Conservation (phyloP, 2,797 vertebrate species). For the Echiichthys vipera region DNA sequence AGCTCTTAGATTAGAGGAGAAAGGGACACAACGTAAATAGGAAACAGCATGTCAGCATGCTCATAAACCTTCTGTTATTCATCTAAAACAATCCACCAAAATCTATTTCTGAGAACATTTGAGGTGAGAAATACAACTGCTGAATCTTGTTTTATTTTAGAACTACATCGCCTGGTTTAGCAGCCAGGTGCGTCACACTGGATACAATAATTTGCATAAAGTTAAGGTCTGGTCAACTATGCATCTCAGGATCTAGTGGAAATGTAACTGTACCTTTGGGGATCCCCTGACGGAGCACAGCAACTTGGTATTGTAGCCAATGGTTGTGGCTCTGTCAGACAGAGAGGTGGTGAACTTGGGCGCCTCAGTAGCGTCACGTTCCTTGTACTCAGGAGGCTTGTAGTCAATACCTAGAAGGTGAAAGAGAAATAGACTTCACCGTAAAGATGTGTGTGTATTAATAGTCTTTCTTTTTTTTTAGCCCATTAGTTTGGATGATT, state of each 20-base stretch:
- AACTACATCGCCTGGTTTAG: too few species aligned
- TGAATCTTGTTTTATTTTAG: too few species aligned
- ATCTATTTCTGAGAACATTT: too few species aligned
- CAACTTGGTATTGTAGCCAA: constrained; percentile 94
- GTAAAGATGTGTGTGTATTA: too few species aligned
- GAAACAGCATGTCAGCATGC: too few species aligned
- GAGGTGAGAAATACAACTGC: too few species aligned
- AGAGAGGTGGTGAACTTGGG: constrained; percentile 94
- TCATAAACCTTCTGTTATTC: too few species aligned
- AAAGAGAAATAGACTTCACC: constrained; percentile 6
- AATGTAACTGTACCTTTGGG: constrained; percentile 87
- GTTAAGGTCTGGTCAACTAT: not conserved
- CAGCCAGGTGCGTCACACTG: too few species aligned
- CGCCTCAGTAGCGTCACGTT: constrained; percentile 88
- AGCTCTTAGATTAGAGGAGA: not conserved
- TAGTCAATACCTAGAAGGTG: constrained; percentile 83
- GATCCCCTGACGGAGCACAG: constrained; percentile 92
- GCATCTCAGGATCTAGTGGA: too few species aligned
- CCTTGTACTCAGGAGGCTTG: constrained; percentile 85
- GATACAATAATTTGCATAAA: too few species aligned
- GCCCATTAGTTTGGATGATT: not conserved
- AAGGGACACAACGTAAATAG: not conserved
- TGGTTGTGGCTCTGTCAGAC: constrained; percentile 88
- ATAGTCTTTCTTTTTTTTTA: not conserved
- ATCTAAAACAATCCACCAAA: too few species aligned